phyloP scores from a whole-genome alignment of 30 jellyfish, hydroid and myxozoan species.

The Aurelia sp. region DNA sequence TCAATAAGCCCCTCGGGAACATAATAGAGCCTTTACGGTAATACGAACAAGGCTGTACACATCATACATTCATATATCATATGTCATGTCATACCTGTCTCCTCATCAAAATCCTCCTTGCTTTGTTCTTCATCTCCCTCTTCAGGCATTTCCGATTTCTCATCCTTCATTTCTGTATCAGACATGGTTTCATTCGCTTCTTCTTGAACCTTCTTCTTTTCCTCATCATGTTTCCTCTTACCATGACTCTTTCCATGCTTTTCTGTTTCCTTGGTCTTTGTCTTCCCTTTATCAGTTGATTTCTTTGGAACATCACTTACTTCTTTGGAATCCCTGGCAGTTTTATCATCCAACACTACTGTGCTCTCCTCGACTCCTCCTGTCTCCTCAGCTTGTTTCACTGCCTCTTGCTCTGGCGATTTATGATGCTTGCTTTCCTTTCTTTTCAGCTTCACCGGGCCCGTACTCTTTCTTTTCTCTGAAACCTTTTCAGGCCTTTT shows the following conservation, averaged over 20 bases:
- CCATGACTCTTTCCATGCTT: neutral
- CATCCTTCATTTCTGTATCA: constrained; percentile 21
- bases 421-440: constrained; percentile 34
- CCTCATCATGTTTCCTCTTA: constrained; percentile 22
- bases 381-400: neutral
- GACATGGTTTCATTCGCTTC: constrained; percentile 56
- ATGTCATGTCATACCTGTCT: too few species aligned
- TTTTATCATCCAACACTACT: neutral
- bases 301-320: neutral
- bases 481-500: neutral
- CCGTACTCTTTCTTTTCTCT: constrained; percentile 40
- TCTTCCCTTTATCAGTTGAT: neutral
- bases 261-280: constrained; percentile 13
- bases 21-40: too few species aligned
- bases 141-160: constrained; percentile 12
- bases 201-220: constrained; percentile 49
- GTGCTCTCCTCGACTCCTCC: neutral
- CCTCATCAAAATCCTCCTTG: too few species aligned
- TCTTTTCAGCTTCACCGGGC: constrained; percentile 65
- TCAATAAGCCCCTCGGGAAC: too few species aligned
- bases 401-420: constrained; percentile 50
- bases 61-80: neutral
- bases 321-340: constrained; percentile 1
- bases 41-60: too few species aligned
- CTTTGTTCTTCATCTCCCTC: neutral